Evolutionary conservation across 1,140 invertebrate genomes (phyloP), one percentile per base, ranked within the genome.

Genomic region (Saccostrea echinata): DNA sequence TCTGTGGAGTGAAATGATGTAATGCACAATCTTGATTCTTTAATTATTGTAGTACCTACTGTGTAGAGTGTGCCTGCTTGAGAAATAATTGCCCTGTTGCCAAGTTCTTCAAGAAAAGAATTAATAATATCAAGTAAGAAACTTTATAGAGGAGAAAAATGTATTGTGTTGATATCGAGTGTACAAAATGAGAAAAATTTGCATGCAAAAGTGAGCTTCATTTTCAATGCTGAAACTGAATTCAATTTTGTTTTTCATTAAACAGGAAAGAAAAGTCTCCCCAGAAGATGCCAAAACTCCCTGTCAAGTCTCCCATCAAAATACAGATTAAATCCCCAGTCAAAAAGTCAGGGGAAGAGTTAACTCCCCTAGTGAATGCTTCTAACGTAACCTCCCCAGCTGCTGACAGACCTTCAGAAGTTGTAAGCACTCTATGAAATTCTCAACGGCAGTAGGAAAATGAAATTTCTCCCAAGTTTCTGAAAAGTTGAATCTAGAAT

Each of bases 61-160:
- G 84, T 90, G 92, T 94, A 33, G 94, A 94, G 90, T 94, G 94
- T 92, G 92, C 94, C 61, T 94, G 94, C 89, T 88, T 90, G 64
- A 92, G 91, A 90, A 91, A 88, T 84, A 93, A 90, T 71, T 94
- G 93, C 87, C 86, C 91, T 91, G 91, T 93, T 16, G 85, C 90
- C 51, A 93, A 92, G 86, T 91, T 87, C 82, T 92, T 92, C 90
- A 93, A 93, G 57, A 90, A 90, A 76, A 71, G 88, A 55, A 88
- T 90, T 33, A 90, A 92, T 88, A 86, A 90, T 71, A 91, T 84
- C 61, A 90, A 91, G 92, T 93, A 90, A 91, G 68, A 18, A 61
- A 16, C 4, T 61, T 61, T 18, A 21, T 61, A 8, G 2, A 61
- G 55, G 4, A 80, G 27, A 24, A 43, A 30, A 16, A 43, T n/a